Base-by-base conservation (phyloP, 2,113 vertebrate species). In the Sinosuthora webbiana region DNA sequence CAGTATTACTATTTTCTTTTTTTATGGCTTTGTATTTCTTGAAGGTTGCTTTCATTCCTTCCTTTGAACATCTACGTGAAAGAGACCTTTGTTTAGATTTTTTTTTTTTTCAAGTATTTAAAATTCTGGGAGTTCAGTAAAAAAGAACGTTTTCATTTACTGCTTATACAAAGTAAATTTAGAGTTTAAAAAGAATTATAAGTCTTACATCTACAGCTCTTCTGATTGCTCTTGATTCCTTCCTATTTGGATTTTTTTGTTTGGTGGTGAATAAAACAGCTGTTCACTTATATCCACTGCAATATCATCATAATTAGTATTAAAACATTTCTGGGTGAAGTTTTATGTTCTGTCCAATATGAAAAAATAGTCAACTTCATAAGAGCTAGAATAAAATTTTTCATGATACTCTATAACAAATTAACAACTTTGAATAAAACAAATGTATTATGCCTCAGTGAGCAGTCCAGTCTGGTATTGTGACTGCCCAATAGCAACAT, bases 61-160 rank as follows among this genome's bases (percentile, higher is more conserved):
- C 20, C 35, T 89, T 88, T 86, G 35, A 80, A 27, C 0, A 0
- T 69, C 68, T 37, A 2, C 1, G 0, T 45, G 35, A 77, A 42
- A 47, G 37, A 75, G 47, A 76, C 55, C 15, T 87, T 75, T 82
- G 49, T 75, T 77, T 13, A 23, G 6, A 13, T 56, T 28, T 24
- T 53, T 89, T 56, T 28, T 24, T 53, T 89, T 74, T 47, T 3
- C 28, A 64, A 52, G 8, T 74, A 42, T 57, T 79, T 83, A 39
- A 73, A 83, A 83, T 81, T 39, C 50, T 56, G 28, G 9, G 16
- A 44, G 35, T 45, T 85, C 16, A 59, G 11, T 33, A 55, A 27
- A 73, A 82, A 78, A 45, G 0, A 31, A 33, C 23, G 18, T 73
- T 49, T 84, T 65, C 0, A 2, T 89, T 39, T 71, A 24, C 27